These are phyloP conservation scores for Phortica magna DNA, from an alignment of 2,888 invertebrate genomes.

Conservation along the genomic window DNA sequence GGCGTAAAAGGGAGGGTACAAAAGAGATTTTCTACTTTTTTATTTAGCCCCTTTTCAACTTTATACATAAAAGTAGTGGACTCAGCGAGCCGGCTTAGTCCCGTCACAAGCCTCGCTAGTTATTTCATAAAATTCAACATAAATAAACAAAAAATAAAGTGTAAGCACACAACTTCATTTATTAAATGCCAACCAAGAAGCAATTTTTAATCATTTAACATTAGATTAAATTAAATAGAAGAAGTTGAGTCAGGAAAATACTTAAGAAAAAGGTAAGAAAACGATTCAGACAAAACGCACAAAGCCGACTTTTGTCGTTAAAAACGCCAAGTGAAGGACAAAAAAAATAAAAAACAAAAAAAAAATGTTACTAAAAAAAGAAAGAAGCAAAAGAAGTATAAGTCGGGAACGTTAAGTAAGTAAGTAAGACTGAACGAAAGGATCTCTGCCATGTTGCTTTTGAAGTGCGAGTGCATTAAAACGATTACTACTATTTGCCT, in stretches of 20 bases:
- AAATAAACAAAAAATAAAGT: background rate
- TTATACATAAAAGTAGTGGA: too few relatives aligned
- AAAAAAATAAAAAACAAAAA: background rate
- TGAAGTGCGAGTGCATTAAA: slow-evolving; percentile 32
- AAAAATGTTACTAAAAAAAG: background rate
- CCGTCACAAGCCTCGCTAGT: background rate
- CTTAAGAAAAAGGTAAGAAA: background rate
- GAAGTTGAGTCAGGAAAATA: background rate
- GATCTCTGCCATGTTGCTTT: slow-evolving; percentile 5
- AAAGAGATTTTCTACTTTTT: too few relatives aligned
- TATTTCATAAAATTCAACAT: slow-evolving; percentile 9
- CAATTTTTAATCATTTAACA: slow-evolving; percentile 24
- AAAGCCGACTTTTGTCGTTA: background rate
- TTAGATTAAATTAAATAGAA: slow-evolving; percentile 7
- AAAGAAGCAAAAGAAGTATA: background rate
- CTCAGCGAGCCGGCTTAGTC: too few relatives aligned
- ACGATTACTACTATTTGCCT: slow-evolving; percentile 32
- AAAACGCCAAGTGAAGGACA: background rate
- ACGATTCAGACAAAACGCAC: background rate
- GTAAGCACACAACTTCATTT: background rate
- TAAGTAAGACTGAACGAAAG: slow-evolving; percentile 1
- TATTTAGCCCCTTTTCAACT: too few relatives aligned
- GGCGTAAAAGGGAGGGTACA: too few relatives aligned
- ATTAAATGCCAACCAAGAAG: background rate
- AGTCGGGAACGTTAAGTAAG: background rate